Base-by-base conservation (phyloP, 64 coral and sea anemone species). In the Montipora efflorescens region DNA sequence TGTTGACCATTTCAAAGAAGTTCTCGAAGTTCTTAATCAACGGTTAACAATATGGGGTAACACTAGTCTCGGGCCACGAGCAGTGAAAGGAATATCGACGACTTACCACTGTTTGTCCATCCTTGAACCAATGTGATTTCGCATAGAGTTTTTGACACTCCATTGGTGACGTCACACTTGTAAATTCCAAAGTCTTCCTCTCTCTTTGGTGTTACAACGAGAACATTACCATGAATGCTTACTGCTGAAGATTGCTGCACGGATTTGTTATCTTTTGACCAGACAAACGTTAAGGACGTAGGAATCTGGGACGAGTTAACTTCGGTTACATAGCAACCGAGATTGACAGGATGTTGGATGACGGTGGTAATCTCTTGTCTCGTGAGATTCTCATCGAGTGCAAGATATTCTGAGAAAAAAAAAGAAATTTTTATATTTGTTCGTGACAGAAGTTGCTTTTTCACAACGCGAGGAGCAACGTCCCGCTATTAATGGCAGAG, bases 281-380 rank as follows among this genome's bases (percentile, higher is more conserved):
- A 92, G 44, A 12, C 74, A 58, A 85, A 92, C 12, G 43, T 61
- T 11, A 85, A 43, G 19, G 45, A 5, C 5, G 59, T 19, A 6
- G 16, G 2, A 84, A 61, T 48, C 15, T 68, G 36, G 3, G 28
- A 18, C 21, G 72, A 75, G 57, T 73, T 69, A 13, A 36, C 28
- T 13, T 81, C 74, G 15, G 8, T 92, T 16, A 83, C 90, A 78
- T 84, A 92, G 81, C 90, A 92, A 36, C 80, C 81, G 7, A 92
- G 71, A 64, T 64, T 92, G n/a, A 92, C 81, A 12, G 53, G 4
- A 66, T 57, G 53, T 22, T 72, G 36, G 8, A 75, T 10, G 9
- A 62, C 36, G 5, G 80, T 86, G 0, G 64, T 72, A 46, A 86
- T 86, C 67, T 71, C 46, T 70, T 5, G 43, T 51, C 82, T 62